A percentile compares a stretch with the other conserved stretches of the same genome.
These are phyloP conservation scores for Nephrotoma guestfalica DNA, from an alignment of 2,888 invertebrate genomes.

Conservation along the genomic window DNA sequence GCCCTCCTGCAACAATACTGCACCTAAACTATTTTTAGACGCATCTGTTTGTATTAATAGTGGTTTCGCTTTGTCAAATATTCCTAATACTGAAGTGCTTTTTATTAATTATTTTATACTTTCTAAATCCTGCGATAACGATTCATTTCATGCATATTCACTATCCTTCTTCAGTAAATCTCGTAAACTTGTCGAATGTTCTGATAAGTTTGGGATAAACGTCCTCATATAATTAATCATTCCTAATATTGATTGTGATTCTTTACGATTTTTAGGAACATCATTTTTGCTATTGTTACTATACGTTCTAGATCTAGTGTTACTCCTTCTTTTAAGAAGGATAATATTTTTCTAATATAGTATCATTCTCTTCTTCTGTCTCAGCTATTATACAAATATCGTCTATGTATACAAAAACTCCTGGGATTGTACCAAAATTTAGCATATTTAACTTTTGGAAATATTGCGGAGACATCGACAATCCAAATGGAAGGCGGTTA, in stretches of 20 bases:
- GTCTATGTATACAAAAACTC: slow-evolving; percentile 21
- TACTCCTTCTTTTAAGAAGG: neutral
- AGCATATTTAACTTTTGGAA: slow-evolving; percentile 11
- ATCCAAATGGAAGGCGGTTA: no score
- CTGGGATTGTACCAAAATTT: slow-evolving; percentile 13
- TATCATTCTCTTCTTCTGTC: slow-evolving; percentile 14
- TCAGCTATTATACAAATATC: slow-evolving; percentile 15
- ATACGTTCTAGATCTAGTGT: neutral
- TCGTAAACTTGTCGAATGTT: neutral
- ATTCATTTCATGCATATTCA: no score
- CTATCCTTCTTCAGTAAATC: neutral
- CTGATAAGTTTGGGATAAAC: neutral
- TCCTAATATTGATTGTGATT: neutral
- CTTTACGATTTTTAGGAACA: neutral
- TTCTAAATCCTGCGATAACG: no score
- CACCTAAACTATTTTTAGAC: no score
- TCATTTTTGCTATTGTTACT: neutral
- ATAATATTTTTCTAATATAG: slow-evolving; percentile 12
- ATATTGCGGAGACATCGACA: no score
- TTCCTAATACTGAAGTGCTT: no score
- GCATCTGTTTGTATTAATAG: no score
- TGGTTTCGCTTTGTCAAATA: no score
- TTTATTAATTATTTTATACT: no score
- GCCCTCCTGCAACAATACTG: no score
- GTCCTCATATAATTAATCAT: neutral